Conservation (phyloP, 2,113 vertebrate species). For the Carlito syrichta region DNA sequence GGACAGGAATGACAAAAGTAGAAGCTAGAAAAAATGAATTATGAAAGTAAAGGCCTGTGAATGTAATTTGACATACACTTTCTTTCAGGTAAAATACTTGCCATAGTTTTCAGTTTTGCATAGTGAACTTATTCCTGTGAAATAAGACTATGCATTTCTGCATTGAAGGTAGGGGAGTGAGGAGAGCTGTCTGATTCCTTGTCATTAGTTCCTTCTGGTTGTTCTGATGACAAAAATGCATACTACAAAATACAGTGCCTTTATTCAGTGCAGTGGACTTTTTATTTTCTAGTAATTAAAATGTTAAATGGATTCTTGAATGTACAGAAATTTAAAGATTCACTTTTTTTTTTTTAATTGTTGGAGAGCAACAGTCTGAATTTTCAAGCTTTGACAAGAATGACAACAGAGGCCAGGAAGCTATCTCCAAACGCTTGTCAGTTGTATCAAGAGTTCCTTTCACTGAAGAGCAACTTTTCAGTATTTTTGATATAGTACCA, state of each 20-base stretch:
- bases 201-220: background rate
- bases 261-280: background rate
- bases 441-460: conserved; percentile 89
- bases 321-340: background rate
- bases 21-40: background rate
- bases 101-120: background rate
- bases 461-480: conserved; percentile 91
- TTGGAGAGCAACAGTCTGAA: conserved; percentile 80
- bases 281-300: background rate
- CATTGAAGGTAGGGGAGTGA: background rate
- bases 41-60: background rate
- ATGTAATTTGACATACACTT: background rate
- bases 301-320: conserved; percentile 28
- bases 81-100: background rate
- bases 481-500: conserved; percentile 94
- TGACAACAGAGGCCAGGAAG: conserved; percentile 85
- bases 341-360: background rate
- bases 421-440: conserved; percentile 90
- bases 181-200: background rate
- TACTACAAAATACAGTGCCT: background rate
- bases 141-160: background rate
- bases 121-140: background rate
- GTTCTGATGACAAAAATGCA: background rate
- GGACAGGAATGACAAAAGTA: background rate
- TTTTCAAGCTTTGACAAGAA: conserved; percentile 81